Evolutionary conservation across 2,113 vertebrate genomes (phyloP), one percentile per base, ranked within the genome.

Genomic region (Coreoperca whiteheadi): DNA sequence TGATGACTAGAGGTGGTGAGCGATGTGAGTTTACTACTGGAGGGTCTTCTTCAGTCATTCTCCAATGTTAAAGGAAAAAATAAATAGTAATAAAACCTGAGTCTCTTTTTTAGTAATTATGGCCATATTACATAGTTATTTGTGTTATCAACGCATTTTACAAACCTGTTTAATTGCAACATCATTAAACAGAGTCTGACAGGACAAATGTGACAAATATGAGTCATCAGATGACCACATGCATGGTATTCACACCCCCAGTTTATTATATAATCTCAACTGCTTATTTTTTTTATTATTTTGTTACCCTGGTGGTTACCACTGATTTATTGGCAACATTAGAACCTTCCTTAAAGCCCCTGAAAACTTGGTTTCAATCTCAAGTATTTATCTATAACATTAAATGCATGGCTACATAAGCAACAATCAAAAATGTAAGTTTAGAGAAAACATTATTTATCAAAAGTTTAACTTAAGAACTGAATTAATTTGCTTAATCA

Each of bases 1-100:
- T 59, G 64, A 72, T 70, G 76, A 90, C 82, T 34, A 46, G 46
- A 75, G 77, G 82, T 74, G 74, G 56, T 25, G 67, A 78, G 54
- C 14, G 28, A 48, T 59, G 34, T 56, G 60, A 25, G 11, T 63
- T 68, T 56, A 60, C 56, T 32, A 53, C 21, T 0, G 21, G 16
- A 81, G 28, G 48, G 61, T 77, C 64, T 48, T 46, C 54, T 63
- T 46, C 43, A 46, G 14, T 46, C 43, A 15, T 46, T 59, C 23
- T 80, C 9, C 10, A 3, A 5, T 54, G n/a, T 43, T 57, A 46
- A 70, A 30, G 25, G n/a, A 32, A 51, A 64, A 60, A 56, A 43
- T 6, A 12, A 18, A 46, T 46, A 25, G 18, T 34, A 34, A 34
- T 15, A 16, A 30, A 57, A 57, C 25, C 56, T 2, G 6, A 32